Base-by-base conservation (phyloP, 2,888 invertebrate genomes). In the Chydorus sphaericus region DNA sequence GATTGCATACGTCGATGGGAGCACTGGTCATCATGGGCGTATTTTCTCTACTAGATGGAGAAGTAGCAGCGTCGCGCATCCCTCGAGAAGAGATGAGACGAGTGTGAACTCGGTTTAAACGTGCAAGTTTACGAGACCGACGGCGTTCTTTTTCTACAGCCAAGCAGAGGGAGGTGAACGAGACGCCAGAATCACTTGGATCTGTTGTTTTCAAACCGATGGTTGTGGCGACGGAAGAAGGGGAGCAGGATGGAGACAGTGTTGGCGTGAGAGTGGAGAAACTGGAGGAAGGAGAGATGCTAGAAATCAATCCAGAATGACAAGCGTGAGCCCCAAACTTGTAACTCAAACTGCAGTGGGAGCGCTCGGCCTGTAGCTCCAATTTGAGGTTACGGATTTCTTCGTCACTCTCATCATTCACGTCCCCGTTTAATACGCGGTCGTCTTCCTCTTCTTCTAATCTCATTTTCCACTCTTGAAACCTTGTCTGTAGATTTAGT, bases 331-430 rank as follows among this genome's bases (percentile, higher is more conserved):
- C n/a, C n/a, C n/a, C n/a, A n/a, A n/a, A n/a, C n/a, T n/a, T n/a
- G n/a, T n/a, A n/a, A 31, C 75, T 68, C 55, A 79, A 70, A 56
- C 81, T 68, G 31, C 80, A 67, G 51, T 81, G 68, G 60, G 82
- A 80, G 60, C 77, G 69, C 64, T 80, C 37, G 31, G 28, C 31
- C 26, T 29, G 52, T 30, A 37, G 37, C 37, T 56, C 48, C 3
- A 26, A 80, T 64, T 80, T 79, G 49, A 81, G 67, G 64, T 75
- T 71, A 62, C 76, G 75, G 58, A 81, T 81, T 66, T 81, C 81
- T 62, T 81, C 81, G 63, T 81, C 81, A 57, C 79, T 79, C 60
- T 78, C 78, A 20, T 77, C 78, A 5, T 44, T 44, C 26, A 44
- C 26, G 28, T 44, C 44, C 11, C 44, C 28, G 23, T 44, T 44